phyloP scores from a whole-genome alignment of 2,113 vertebrate genomes.

The Abramis brama region DNA sequence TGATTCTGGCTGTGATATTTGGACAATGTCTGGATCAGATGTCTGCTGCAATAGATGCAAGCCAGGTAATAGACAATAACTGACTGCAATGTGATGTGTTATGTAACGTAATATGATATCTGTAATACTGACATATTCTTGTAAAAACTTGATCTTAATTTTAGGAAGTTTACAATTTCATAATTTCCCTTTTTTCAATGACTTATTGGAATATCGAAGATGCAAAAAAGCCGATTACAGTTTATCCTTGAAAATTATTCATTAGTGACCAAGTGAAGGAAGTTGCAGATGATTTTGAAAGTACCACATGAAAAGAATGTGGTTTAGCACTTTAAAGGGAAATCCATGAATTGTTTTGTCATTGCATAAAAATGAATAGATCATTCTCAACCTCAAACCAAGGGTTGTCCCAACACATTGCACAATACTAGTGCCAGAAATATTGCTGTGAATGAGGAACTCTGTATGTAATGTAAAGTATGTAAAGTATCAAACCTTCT shows the following conservation, averaged over 20 bases:
- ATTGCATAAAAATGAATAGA: background rate
- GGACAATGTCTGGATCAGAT: rapidly evolving
- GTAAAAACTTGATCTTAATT: background rate
- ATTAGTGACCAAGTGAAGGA: background rate
- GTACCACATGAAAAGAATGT: conserved; percentile 62
- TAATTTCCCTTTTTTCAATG: background rate
- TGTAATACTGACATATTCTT: background rate
- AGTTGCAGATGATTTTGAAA: conserved; percentile 70
- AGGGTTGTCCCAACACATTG: background rate
- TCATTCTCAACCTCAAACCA: background rate
- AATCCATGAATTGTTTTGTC: conserved; percentile 27
- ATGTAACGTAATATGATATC: background rate
- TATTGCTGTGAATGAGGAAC: background rate
- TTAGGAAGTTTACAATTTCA: background rate
- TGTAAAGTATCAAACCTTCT: background rate
- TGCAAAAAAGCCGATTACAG: background rate
- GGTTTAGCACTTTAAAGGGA: conserved; percentile 21
- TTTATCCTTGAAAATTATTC: background rate
- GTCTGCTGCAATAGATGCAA: conserved; percentile 48
- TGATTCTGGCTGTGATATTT: conserved; percentile 52
- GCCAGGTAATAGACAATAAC: conserved; percentile 62
- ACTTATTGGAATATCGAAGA: background rate
- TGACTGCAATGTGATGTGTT: background rate
- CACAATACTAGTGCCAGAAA: background rate
- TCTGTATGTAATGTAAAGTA: too few species aligned